Conservation (phyloP, 2,888 invertebrate genomes). For the Amphipyra berbera region DNA sequence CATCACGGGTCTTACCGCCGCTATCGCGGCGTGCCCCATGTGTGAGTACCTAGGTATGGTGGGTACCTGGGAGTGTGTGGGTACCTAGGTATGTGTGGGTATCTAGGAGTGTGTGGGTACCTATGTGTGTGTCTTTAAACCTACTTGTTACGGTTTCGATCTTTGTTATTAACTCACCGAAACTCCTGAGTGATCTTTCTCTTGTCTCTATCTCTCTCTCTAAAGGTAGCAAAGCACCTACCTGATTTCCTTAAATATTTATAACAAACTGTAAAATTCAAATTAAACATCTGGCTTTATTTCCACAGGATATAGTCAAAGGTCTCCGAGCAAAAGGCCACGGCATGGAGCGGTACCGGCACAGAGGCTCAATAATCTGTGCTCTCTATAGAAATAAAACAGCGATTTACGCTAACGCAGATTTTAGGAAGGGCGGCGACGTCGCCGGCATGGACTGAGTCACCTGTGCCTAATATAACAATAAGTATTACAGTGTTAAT, state of each 20-base stretch:
- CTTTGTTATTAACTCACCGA: too few relatives aligned
- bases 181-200: too few relatives aligned
- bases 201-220: too few relatives aligned
- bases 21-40: too few relatives aligned
- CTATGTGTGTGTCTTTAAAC: too few relatives aligned
- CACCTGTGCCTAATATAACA: slow-evolving; percentile 42
- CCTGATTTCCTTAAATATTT: background rate
- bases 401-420: slow-evolving; percentile 93
- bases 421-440: slow-evolving; percentile 95
- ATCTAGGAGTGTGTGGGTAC: too few relatives aligned
- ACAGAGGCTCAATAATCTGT: slow-evolving; percentile 93
- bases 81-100: too few relatives aligned
- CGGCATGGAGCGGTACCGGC: slow-evolving; percentile 89
- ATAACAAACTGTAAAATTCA: background rate
- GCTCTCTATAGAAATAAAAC: slow-evolving; percentile 91
- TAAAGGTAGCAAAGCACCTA: background rate
- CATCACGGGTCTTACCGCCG: too few relatives aligned
- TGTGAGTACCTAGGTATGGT: too few relatives aligned
- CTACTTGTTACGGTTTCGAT: too few relatives aligned
- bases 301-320: slow-evolving; percentile 90
- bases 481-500: slow-evolving; percentile 35
- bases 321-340: slow-evolving; percentile 93
- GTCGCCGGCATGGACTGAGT: slow-evolving; percentile 92
- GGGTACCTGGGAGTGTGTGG: too few relatives aligned
- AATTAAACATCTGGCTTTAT: background rate